phyloP scores from a whole-genome alignment of 2,888 invertebrate genomes.

The Dicranocentrus wangi region DNA sequence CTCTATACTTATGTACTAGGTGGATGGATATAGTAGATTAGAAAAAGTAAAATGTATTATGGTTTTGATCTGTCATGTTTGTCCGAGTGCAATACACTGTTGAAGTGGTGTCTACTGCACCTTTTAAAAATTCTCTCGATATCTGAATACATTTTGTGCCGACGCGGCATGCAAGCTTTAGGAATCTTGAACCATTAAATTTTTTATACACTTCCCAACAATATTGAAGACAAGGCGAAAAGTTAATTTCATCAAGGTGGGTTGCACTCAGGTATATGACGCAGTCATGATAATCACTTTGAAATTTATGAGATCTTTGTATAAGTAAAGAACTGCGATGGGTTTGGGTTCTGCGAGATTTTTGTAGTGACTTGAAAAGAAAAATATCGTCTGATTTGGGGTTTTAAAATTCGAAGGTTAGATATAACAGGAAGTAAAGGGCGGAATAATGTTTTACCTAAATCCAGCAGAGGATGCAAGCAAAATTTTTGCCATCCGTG shows the following conservation, averaged over 20 bases:
- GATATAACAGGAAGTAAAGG: background rate
- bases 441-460: no score
- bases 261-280: background rate
- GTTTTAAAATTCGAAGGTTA: conserved; percentile 5
- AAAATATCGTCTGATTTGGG: background rate
- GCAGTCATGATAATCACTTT: background rate
- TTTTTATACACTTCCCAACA: background rate
- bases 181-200: conserved; percentile 1
- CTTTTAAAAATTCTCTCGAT: background rate
- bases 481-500: no score
- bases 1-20: no score
- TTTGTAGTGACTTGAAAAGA: background rate
- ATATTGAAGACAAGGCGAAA: background rate
- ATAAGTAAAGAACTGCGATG: background rate
- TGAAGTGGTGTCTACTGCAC: background rate
- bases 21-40: background rate
- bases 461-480: no score
- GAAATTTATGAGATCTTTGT: background rate
- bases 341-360: background rate
- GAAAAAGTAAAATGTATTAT: background rate
- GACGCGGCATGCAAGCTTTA: background rate
- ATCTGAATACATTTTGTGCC: background rate
- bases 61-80: background rate
- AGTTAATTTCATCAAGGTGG: background rate
- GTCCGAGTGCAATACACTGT: background rate